These are phyloP conservation scores for Borostomias antarcticus DNA, from an alignment of 2,797 vertebrate genomes.

Conservation along the genomic window DNA sequence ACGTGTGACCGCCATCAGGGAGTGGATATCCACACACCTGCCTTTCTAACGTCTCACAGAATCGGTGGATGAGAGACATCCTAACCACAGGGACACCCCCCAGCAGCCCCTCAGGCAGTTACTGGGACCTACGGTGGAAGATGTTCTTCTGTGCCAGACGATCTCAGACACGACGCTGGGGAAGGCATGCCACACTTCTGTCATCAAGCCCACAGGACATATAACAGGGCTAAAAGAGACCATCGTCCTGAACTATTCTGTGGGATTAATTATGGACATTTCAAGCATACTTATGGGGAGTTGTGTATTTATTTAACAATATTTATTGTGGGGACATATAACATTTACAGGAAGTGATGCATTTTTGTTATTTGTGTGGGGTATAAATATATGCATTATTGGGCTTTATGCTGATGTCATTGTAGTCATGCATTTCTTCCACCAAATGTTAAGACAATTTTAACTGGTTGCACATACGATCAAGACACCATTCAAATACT, in stretches of 20 bases:
- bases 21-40: constrained; percentile 85
- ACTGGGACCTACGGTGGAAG: too few relatives aligned
- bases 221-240: not conserved
- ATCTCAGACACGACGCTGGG: not conserved
- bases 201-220: not conserved
- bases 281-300: constrained; percentile 40
- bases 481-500: not conserved
- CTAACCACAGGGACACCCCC: too few relatives aligned
- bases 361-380: constrained; percentile 31
- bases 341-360: constrained; percentile 27
- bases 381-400: constrained; percentile 39
- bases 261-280: constrained; percentile 25
- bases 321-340: constrained; percentile 63
- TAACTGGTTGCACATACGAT: too few relatives aligned
- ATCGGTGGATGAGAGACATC: not conserved
- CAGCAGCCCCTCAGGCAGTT: not conserved
- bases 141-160: not conserved
- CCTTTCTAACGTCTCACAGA: constrained; percentile 60
- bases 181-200: not conserved
- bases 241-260: constrained; percentile 1
- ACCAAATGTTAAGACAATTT: not conserved
- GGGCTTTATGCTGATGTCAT: constrained; percentile 12
- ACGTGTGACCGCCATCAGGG: constrained; percentile 83
- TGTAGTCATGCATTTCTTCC: not conserved
- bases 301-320: constrained; percentile 67